Base-by-base conservation (phyloP, 1,140 invertebrate genomes). In the Augochlora pura region DNA sequence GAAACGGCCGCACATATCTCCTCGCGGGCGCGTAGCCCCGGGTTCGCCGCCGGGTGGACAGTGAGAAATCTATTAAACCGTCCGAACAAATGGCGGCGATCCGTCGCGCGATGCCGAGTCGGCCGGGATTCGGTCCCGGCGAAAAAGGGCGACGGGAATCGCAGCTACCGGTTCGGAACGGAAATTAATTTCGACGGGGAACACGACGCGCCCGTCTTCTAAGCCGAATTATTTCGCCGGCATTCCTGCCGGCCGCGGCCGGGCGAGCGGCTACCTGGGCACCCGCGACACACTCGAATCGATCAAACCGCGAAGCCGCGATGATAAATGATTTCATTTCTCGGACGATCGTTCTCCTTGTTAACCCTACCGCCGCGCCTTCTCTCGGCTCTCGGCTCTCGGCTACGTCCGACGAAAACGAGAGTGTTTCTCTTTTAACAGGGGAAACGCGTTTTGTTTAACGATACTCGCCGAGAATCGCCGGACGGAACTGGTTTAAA, bases 151-250 rank as follows among this genome's bases (percentile, higher is more conserved):
- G 54, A 57, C 54, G 54, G 54, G 54, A 57, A 10, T n/a, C 54
- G 54, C n/a, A n/a, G n/a, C 54, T 57, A 57, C 54, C 54, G 54
- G 54, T 57, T 57, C n/a, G 18, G 54, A n/a, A 57, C 54, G n/a
- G 54, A 57, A 57, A 57, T 57, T n/a, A 57, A 57, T 57, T 57
- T 57, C n/a, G 21, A 57, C 54, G 54, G 9, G 9, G 54, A 57
- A 57, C 54, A 23, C 54, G 49, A 16, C 49, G 49, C 49, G 49
- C 4, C 49, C 49, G 49, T 57, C 54, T 21, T 54, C 54, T 57
- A 57, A n/a, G 7, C 54, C 54, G 54, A 57, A 57, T 57, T 57
- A 57, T 57, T 57, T 57, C 54, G 54, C n/a, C 2, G n/a, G 54
- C 54, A 57, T n/a, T n/a, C 54, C 54, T 23, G n/a, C 8, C n/a